These are phyloP conservation scores for Uria lomvia DNA, from an alignment of 2,113 vertebrate genomes.

Conservation along the genomic window DNA sequence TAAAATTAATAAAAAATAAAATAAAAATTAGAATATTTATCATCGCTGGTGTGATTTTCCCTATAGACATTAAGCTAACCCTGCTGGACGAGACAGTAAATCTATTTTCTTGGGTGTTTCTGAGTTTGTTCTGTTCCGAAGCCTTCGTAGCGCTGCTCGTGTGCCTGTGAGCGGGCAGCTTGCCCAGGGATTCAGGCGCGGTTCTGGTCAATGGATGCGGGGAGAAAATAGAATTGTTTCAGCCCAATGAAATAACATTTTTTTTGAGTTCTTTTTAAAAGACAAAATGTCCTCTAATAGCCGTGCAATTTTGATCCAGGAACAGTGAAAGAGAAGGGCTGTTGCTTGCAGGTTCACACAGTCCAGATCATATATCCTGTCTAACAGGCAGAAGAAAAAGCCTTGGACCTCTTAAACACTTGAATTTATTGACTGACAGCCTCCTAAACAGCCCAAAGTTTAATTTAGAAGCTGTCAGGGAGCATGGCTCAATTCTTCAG, in stretches of 20 bases:
- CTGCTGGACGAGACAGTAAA: accelerated
- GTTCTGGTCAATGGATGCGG: background rate
- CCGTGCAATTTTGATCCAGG: background rate
- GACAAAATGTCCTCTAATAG: background rate
- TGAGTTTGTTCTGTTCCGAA: background rate
- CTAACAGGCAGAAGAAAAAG: background rate
- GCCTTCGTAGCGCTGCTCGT: accelerated
- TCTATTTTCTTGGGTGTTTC: accelerated
- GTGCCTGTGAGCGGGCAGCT: accelerated
- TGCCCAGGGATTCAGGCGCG: background rate
- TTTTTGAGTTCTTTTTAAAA: background rate
- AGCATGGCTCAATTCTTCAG: background rate
- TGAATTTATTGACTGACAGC: conserved; percentile 30
- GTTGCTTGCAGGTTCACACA: background rate
- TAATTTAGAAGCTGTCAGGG: conserved; percentile 50
- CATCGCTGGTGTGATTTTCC: background rate
- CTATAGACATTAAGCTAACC: no score
- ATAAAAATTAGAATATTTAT: background rate
- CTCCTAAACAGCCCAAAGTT: background rate
- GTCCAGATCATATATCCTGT: background rate
- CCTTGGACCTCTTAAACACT: background rate
- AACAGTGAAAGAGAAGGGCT: background rate
- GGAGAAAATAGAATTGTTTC: background rate
- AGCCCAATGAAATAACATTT: background rate
- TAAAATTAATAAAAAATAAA: no score